phyloP scores from a whole-genome alignment of 2,888 invertebrate species.

The Alloscopus bannaensis region DNA sequence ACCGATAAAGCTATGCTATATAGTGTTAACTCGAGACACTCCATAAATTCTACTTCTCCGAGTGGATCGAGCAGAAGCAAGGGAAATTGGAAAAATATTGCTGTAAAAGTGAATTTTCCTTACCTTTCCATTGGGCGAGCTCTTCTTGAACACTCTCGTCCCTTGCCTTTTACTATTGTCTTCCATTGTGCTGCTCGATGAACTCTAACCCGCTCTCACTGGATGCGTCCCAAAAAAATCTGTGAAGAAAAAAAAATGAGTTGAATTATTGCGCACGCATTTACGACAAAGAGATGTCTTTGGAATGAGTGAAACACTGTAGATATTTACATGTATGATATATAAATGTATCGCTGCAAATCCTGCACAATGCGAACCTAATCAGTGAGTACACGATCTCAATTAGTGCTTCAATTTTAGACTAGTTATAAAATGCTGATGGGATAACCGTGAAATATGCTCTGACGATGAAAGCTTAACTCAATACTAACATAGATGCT shows the following conservation, averaged over 20 bases:
- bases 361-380: background rate
- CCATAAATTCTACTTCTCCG: background rate
- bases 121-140: constrained; percentile 96
- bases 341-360: too few relatives aligned
- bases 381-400: background rate
- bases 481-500: too few relatives aligned
- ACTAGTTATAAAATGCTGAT: background rate
- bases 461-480: too few relatives aligned
- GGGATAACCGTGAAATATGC: background rate
- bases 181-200: constrained; percentile 47
- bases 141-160: constrained; percentile 93
- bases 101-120: constrained; percentile 70
- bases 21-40: too few relatives aligned
- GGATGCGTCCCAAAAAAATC: constrained; percentile 7
- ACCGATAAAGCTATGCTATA: too few relatives aligned
- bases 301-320: background rate
- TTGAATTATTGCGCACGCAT: background rate
- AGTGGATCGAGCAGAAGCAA: constrained; percentile 4
- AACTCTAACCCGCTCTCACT: constrained; percentile 17
- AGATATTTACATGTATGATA: background rate
- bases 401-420: background rate
- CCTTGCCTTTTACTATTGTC: constrained; percentile 73
- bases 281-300: background rate
- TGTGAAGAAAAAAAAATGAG: background rate
- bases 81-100: constrained; percentile 4